phyloP scores from a whole-genome alignment of 2,797 vertebrate genomes.

The Aphelocoma californica region DNA sequence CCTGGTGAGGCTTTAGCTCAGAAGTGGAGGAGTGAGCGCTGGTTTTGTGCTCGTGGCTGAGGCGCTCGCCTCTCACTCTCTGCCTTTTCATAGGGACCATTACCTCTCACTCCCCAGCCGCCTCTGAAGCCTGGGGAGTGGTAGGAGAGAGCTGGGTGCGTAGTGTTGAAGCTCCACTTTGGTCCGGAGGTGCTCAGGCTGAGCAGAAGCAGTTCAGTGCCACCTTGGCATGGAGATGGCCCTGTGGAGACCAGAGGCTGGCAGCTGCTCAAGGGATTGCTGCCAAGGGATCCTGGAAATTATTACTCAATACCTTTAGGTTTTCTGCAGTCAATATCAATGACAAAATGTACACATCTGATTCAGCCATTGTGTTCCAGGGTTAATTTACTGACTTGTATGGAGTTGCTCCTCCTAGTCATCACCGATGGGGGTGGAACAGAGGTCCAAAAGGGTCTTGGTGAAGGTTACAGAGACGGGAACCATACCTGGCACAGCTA shows the following conservation, averaged over 20 bases:
- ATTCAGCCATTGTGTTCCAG: background rate
- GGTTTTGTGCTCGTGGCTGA: background rate
- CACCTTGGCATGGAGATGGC: background rate
- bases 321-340: background rate
- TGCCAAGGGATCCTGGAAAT: background rate
- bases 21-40: background rate
- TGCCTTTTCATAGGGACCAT: background rate
- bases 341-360: background rate
- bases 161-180: background rate
- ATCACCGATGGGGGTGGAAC: background rate
- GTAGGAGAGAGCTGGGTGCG: accelerated
- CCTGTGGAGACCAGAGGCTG: background rate
- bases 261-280: background rate
- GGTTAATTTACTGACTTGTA: background rate
- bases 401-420: background rate
- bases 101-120: background rate
- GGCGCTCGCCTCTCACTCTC: background rate
- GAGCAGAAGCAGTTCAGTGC: background rate
- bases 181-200: background rate
- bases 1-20: background rate
- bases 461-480: background rate
- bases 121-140: background rate
- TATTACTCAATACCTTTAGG: background rate
- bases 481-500: background rate
- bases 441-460: background rate